Evolutionary conservation across 1,140 invertebrate genomes (phyloP).

Genomic region (Tetraneura akinire): DNA sequence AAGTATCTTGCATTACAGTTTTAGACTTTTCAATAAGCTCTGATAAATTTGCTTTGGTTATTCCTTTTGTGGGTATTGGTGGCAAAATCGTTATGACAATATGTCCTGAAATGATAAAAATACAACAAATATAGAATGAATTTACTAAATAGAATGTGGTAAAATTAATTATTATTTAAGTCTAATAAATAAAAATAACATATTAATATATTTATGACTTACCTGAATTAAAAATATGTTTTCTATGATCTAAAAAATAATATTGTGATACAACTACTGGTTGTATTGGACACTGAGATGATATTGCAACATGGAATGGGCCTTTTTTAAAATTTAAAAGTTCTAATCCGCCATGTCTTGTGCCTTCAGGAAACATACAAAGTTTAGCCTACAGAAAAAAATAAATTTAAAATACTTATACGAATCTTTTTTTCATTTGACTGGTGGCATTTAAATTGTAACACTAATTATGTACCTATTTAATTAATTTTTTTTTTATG

Average conservation of each 20-base stretch:
- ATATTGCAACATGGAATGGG: constrained; percentile 87
- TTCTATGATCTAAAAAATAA: constrained; percentile 75
- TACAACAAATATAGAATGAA: too few species aligned
- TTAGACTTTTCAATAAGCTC: constrained; percentile 69
- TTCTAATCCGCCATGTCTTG: constrained; percentile 67
- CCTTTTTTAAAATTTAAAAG: constrained; percentile 88
- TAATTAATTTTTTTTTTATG: too few species aligned
- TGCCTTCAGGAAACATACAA: constrained; percentile 79
- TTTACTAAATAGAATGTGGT: too few species aligned
- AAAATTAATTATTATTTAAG: too few species aligned
- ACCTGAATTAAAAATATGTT: constrained; percentile 73
- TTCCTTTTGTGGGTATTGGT: constrained; percentile 67
- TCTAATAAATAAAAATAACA: too few species aligned
- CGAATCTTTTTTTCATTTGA: too few species aligned
- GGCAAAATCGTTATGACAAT: constrained; percentile 73
- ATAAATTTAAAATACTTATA: neutral
- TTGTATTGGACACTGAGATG: constrained; percentile 79
- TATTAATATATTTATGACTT: constrained; percentile 57
- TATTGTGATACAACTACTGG: constrained; percentile 89
- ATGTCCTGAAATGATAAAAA: constrained; percentile 62
- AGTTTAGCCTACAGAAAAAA: constrained; percentile 64
- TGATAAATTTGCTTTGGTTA: constrained; percentile 66
- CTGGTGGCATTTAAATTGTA: too few species aligned
- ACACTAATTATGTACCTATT: too few species aligned
- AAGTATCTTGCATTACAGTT: constrained; percentile 67